These are phyloP conservation scores for Dryococelus australis DNA, from an alignment of 2,888 invertebrate species.

Conservation along the genomic window DNA sequence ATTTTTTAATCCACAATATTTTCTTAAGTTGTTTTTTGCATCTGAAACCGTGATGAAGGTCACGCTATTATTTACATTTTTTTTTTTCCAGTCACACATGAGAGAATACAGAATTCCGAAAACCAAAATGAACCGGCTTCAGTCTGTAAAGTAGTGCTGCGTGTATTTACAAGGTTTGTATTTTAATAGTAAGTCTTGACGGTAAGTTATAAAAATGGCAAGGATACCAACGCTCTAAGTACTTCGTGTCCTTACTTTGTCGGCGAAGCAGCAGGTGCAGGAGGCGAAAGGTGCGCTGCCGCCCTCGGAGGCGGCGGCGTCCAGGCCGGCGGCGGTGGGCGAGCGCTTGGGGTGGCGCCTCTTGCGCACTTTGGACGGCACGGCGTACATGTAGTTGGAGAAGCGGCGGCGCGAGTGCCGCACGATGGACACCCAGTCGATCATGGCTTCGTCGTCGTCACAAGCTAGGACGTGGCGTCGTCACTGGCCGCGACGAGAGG, in stretches of 20 bases:
- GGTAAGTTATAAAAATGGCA: too few species aligned
- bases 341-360: slow-evolving; percentile 60
- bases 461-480: neutral
- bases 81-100: too few species aligned
- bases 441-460: slow-evolving; percentile 60
- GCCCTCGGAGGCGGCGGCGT: slow-evolving; percentile 23
- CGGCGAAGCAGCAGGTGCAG: slow-evolving; percentile 58
- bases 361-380: slow-evolving; percentile 70
- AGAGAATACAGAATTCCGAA: too few species aligned
- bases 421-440: slow-evolving; percentile 81
- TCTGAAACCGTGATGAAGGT: too few species aligned
- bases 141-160: too few species aligned
- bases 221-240: too few species aligned
- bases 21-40: too few species aligned
- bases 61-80: too few species aligned
- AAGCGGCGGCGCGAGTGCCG: slow-evolving; percentile 74
- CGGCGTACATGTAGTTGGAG: slow-evolving; percentile 73
- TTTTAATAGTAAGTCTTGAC: too few species aligned
- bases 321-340: slow-evolving; percentile 37
- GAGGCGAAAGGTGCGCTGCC: slow-evolving; percentile 50
- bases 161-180: too few species aligned
- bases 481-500: neutral
- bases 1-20: too few species aligned
- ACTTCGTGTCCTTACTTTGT: slow-evolving; percentile 47
- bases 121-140: too few species aligned